Evolutionary conservation across 2,888 invertebrate species (phyloP), one percentile per base, ranked within the genome.

Genomic region (Acronicta psi): DNA sequence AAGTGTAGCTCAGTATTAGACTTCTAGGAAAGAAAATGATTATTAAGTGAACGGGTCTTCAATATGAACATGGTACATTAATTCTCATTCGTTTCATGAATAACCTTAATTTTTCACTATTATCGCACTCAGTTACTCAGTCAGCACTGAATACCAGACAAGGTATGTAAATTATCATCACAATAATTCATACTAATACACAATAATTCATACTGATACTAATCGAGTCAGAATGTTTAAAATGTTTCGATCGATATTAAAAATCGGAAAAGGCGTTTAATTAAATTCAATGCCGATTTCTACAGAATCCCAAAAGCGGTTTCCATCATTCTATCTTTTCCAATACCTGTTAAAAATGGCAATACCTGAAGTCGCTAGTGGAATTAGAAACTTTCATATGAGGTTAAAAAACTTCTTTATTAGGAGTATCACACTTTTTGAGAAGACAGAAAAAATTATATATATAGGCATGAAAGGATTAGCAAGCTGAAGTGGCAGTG

Each of bases 91-190:
- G 11, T 40, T 55, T 10, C 5, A 17, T 4, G 17, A 25, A 44
- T 41, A 14, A n/a, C 36, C 18, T 64, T 60, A 34, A 60, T 65
- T 42, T 59, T 10, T 54, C 51, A 36, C 40, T 20, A 40, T 23
- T 46, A 34, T n/a, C n/a, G 0, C n/a, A n/a, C 7, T n/a, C n/a
- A n/a, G 0, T 13, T n/a, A n/a, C n/a, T n/a, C n/a, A n/a, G n/a
- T n/a, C n/a, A n/a, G n/a, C n/a, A n/a, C n/a, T n/a, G n/a, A n/a
- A n/a, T n/a, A n/a, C n/a, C n/a, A n/a, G n/a, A n/a, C n/a, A n/a
- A n/a, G n/a, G n/a, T n/a, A n/a, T n/a, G n/a, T n/a, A n/a, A n/a
- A n/a, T n/a, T n/a, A n/a, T n/a, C n/a, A n/a, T n/a, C n/a, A n/a
- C n/a, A n/a, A n/a, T n/a, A n/a, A n/a, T n/a, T n/a, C n/a, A n/a